These are phyloP conservation scores for Anarhynchus alexandrinus DNA, from an alignment of 2,113 vertebrate species.

Conservation along the genomic window DNA sequence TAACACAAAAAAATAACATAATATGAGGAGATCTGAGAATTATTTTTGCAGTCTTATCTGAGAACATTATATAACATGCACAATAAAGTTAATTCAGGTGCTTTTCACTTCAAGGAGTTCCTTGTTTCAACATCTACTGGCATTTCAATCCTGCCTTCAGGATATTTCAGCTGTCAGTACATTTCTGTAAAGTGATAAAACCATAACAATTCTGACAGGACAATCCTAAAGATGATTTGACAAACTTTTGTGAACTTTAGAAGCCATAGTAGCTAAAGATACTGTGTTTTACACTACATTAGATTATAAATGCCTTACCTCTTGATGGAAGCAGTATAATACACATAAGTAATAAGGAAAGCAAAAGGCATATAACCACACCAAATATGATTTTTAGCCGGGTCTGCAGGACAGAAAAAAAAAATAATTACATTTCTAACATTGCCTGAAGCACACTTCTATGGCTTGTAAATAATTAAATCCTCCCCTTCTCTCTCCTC, in stretches of 20 bases:
- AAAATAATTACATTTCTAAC: slow-evolving; percentile 33
- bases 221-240: slow-evolving; percentile 7
- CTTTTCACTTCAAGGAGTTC: slow-evolving; percentile 58
- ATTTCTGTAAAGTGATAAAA: slow-evolving; percentile 26
- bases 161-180: slow-evolving; percentile 54
- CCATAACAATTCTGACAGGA: slow-evolving; percentile 38
- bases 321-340: slow-evolving; percentile 72
- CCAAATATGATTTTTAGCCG: slow-evolving; percentile 77
- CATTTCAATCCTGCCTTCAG: slow-evolving; percentile 53
- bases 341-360: slow-evolving; percentile 72
- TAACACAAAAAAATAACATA: background rate
- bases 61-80: slow-evolving; percentile 16
- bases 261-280: background rate
- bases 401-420: slow-evolving; percentile 71
- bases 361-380: slow-evolving; percentile 60
- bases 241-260: slow-evolving; percentile 21
- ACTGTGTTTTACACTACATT: slow-evolving; percentile 21
- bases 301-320: slow-evolving; percentile 71
- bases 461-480: slow-evolving; percentile 21
- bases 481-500: slow-evolving; percentile 35
- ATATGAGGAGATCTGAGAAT: background rate
- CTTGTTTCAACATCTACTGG: slow-evolving; percentile 37
- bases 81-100: background rate
- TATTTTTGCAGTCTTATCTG: slow-evolving; percentile 31
- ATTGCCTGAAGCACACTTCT: background rate